Evolutionary conservation across 92 coral and sea anemone species (phyloP).

Genomic region (Pocillopora meandrina): DNA sequence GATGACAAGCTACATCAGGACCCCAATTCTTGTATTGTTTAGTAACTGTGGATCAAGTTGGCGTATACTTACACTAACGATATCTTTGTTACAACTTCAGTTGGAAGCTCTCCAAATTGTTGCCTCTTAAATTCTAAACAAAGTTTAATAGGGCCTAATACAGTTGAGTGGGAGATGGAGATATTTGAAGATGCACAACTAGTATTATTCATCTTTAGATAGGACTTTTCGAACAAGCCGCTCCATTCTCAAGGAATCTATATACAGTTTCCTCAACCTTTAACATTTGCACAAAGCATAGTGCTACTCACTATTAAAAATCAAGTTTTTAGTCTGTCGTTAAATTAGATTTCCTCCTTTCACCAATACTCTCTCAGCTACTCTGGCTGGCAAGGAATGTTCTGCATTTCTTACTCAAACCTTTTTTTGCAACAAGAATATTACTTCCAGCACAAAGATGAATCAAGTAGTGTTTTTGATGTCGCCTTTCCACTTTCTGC

Average conservation of each 20-base stretch:
- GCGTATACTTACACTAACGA: neutral
- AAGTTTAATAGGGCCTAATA: neutral
- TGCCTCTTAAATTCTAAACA: conserved; percentile 16
- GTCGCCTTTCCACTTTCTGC: no score
- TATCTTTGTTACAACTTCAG: conserved; percentile 46
- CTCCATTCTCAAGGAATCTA: no score
- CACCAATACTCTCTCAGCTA: conserved; percentile 4
- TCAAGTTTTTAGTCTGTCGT: no score
- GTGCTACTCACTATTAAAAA: no score
- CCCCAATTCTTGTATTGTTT: conserved; percentile 31
- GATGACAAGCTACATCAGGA: conserved; percentile 33
- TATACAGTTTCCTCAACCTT: no score
- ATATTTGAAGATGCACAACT: neutral
- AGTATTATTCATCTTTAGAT: neutral
- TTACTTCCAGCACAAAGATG: no score
- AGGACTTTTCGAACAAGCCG: neutral
- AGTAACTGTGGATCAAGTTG: conserved; percentile 8
- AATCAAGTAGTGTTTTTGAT: no score
- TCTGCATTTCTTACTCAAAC: no score
- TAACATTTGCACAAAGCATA: no score
- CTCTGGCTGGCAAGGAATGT: conserved; percentile 13
- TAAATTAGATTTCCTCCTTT: no score
- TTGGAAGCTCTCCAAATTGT: conserved; percentile 19
- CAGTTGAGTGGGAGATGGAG: neutral
- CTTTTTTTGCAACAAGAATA: no score